Evolutionary conservation across 2,797 vertebrate genomes (phyloP).

Genomic region (Micromesistius poutassou): DNA sequence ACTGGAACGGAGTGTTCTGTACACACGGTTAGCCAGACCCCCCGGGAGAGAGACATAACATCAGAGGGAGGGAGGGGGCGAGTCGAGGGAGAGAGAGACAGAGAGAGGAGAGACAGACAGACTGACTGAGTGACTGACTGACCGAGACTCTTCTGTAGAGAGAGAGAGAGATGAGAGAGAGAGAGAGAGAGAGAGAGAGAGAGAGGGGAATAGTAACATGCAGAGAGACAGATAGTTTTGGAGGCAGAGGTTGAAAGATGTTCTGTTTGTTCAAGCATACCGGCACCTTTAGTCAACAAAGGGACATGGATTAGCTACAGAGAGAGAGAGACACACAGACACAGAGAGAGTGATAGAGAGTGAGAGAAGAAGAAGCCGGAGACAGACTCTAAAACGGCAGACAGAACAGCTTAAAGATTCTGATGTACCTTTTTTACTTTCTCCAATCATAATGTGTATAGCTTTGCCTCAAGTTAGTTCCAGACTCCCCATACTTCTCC

Average conservation of each 20-base stretch:
- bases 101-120: neutral
- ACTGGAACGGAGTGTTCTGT: slow-evolving; percentile 40
- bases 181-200: neutral
- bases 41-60: slow-evolving; percentile 42
- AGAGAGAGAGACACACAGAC: slow-evolving; percentile 12
- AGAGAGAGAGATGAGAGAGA: neutral
- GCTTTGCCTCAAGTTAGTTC: slow-evolving; percentile 59
- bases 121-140: neutral
- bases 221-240: neutral
- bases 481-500: slow-evolving; percentile 29
- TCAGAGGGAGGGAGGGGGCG: neutral
- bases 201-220: neutral
- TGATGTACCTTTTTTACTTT: slow-evolving; percentile 32
- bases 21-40: slow-evolving; percentile 40
- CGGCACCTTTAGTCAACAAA: neutral
- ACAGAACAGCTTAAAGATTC: slow-evolving; percentile 59
- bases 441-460: slow-evolving; percentile 60
- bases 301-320: neutral
- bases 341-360: slow-evolving; percentile 9
- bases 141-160: neutral
- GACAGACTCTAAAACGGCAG: slow-evolving; percentile 27
- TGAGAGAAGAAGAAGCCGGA: neutral
- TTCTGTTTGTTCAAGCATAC: too few species aligned
- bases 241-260: neutral
- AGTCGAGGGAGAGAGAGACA: neutral